Base-by-base conservation (phyloP, 2,888 invertebrate species). In the Orthonevra nobilis region DNA sequence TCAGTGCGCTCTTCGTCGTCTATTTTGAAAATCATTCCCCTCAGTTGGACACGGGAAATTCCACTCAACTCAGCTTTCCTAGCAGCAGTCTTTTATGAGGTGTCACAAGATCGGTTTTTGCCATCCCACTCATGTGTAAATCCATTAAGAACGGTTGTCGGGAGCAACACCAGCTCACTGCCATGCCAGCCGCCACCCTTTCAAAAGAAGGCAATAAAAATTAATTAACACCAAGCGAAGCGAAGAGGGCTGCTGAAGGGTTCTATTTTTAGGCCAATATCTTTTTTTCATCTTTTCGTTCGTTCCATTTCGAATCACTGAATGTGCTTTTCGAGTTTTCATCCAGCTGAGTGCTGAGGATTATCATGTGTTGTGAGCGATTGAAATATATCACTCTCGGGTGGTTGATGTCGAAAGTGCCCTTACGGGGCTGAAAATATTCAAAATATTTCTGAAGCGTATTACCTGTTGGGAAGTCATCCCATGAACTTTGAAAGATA, bases 31-130 rank as follows among this genome's bases (percentile, higher is more conserved):
- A 58, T 63, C 15, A 52, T 50, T 58, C 60, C 46, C 66, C 44
- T 28, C 48, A 77, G 70, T 77, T 40, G 77, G 64, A 77, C 72
- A 77, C 70, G 77, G 70, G 70, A 77, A 77, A 77, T 54, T 77
- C 77, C 70, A 77, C 63, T 77, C 77, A 70, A 64, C 52, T 52
- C 34, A 19, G 40, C 34, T 40, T 52, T 61, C 20, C 15, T n/a
- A n/a, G n/a, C n/a, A n/a, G n/a, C 15, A 32, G 52, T 56, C 74
- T 46, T 72, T 64, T 77, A 77, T 64, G 77, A 77, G 72, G 72
- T 77, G 77, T 70, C 77, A 77, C 77, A 38, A 38, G 64, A 77
- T 77, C 66, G 70, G 70, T 64, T 64, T 32, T 17, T 14, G 3
- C 52, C 64, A 48, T 36, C 56, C 69, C 50, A 58, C 60, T 70